Evolutionary conservation across 2,797 vertebrate species (phyloP), one percentile per base, ranked within the genome.

Genomic region (Lagodon rhomboides): DNA sequence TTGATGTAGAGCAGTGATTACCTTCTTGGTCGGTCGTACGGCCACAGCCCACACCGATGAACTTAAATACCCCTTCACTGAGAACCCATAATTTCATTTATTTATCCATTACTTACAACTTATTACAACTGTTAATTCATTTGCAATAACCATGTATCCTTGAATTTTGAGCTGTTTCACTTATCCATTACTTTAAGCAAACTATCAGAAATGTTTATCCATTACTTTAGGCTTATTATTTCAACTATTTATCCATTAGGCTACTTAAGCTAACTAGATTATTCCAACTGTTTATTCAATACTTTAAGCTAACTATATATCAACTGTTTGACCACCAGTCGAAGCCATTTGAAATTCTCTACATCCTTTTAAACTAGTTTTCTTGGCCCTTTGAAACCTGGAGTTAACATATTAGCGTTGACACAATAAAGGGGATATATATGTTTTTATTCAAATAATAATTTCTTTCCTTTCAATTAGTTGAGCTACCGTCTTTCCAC

Each of bases 1-100:
- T 80, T 88, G 78, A 91, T 68, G 73, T 66, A 60, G 50, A 53
- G 62, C 34, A 12, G 51, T 56, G 61, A 60, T 80, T 70, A 41
- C 22, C 23, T 41, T 43, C n/a, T 27, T 11, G 10, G 18, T 62
- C 38, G n/a, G 20, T 46, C 46, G 3, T 22, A n/a, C 25, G 8
- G 9, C 17, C 20, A 55, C 44, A 60, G 4, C 34, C 15, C 20
- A 23, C 9, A 68, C 38, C 5, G 4, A 13, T 43, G n/a, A 69
- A 55, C 46, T 68, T 22, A 50, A 50, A 74, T 17, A 22, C 12
- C 12, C 55, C 10, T 56, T 65, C 16, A 27, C 2, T 49, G 15
- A 38, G 7, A 53, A 27, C 5, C 43, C 11, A 41, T 53, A 3
- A 53, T 60, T 51, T 27, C 23, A 69, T 16, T 47, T 34, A 30